Percentiles rank a stretch among this genome's conserved stretches.
These are phyloP conservation scores for Gambelia wislizenii DNA, from an alignment of 2,797 vertebrate genomes.

Conservation along the genomic window DNA sequence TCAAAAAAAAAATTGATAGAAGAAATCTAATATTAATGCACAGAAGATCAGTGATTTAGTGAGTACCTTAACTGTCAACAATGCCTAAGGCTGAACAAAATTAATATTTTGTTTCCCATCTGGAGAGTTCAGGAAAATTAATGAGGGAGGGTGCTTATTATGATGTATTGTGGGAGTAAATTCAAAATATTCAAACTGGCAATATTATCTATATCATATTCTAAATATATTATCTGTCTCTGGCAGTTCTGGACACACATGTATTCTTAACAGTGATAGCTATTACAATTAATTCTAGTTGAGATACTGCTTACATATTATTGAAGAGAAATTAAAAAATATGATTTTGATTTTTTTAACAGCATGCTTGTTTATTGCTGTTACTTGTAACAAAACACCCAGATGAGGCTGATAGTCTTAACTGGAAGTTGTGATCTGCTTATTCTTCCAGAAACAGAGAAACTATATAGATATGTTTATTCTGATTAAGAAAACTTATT, in stretches of 20 bases:
- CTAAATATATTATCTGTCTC: slow-evolving; percentile 74
- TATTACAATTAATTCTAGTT: slow-evolving; percentile 48
- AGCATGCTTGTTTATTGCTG: slow-evolving; percentile 35
- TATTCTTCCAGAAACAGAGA: not conserved
- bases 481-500: not conserved
- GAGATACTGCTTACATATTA: slow-evolving; percentile 44
- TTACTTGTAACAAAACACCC: slow-evolving; percentile 3
- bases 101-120: slow-evolving; percentile 99
- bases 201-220: slow-evolving; percentile 83
- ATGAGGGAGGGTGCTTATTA: slow-evolving; percentile 95
- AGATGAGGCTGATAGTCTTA: not conserved
- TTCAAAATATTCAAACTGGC: slow-evolving; percentile 84
- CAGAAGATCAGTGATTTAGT: slow-evolving; percentile 94
- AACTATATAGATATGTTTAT: not conserved
- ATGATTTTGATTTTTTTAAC: slow-evolving; percentile 12
- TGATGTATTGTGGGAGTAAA: slow-evolving; percentile 91
- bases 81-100: slow-evolving; percentile 98
- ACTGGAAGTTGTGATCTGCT: slow-evolving; percentile 30
- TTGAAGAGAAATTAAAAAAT: slow-evolving; percentile 68
- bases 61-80: slow-evolving; percentile 95
- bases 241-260: slow-evolving; percentile 63
- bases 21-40: slow-evolving; percentile 90
- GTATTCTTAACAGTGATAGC: slow-evolving; percentile 79
- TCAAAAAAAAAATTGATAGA: no score
- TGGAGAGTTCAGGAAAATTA: slow-evolving; percentile 99